Evolutionary conservation across 2,797 vertebrate genomes (phyloP), one percentile per base, ranked within the genome.

Genomic region (Gymnothorax javanicus): DNA sequence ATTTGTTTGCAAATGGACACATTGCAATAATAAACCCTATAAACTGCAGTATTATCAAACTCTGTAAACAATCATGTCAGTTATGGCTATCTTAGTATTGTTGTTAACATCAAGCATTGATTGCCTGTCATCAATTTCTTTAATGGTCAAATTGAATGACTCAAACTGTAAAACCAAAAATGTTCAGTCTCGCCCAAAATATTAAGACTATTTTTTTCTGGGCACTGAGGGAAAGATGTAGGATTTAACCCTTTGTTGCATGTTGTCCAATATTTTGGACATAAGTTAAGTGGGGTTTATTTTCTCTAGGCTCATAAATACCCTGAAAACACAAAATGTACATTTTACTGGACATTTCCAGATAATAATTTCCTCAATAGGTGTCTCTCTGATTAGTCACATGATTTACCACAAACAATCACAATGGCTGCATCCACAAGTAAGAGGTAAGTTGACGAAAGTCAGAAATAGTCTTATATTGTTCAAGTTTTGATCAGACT

Each of bases 111-210:
- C 59, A 50, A 8, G 15, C 15, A 33, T 20, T 11, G 43, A 86
- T 82, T 89, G 59, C 27, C 86, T 91, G 89, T 94, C 94, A 95
- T 95, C 91, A 90, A 92, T 92, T 94, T 91, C 93, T 92, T 88
- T 88, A 69, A 87, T 88, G 86, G 89, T 91, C 87, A 81, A 90
- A 93, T 89, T 91, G 89, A 88, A 93, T 94, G 91, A 91, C 91
- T 93, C 52, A 17, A 84, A 64, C 82, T 58, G 7, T 15, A 54
- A 84, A 84, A 33, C 82, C n/a, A 43, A 50, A 62, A 84, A 13
- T 9, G 33, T 62, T 84, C 15, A 84, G 13, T n/a, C 25, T 13
- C 52, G 73, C 73, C 52, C 5, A 17, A 73, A 43, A 33, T 13
- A 13, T 77, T 77, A 43, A 43, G 33, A 43, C 15, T 20, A 17